phyloP scores from a whole-genome alignment of 2,113 vertebrate genomes.

The Heterotis niloticus region DNA sequence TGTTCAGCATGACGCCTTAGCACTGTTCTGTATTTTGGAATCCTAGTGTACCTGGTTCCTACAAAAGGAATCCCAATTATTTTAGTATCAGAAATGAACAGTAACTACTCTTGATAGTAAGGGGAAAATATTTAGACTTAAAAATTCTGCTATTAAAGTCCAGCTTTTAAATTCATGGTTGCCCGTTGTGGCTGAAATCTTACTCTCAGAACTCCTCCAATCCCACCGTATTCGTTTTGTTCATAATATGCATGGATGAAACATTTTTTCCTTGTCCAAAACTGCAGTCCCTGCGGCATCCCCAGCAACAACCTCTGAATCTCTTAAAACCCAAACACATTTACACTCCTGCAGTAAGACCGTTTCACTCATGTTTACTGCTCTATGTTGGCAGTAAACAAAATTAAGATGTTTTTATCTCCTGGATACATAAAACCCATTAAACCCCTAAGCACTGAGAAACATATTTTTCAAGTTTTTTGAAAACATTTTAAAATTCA shows the following conservation, averaged over 20 bases:
- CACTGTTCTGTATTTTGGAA: no score
- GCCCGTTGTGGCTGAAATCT: slow-evolving; percentile 7
- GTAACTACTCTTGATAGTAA: neutral
- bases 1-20: no score
- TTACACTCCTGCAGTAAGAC: slow-evolving; percentile 35
- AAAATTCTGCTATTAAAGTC: neutral
- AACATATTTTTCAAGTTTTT: slow-evolving; percentile 13
- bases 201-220: slow-evolving; percentile 39
- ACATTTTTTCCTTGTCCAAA: slow-evolving; percentile 40
- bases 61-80: neutral
- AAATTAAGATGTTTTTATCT: neutral
- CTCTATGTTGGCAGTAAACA: neutral
- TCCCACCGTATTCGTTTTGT: slow-evolving; percentile 46
- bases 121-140: neutral
- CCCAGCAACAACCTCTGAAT: slow-evolving; percentile 41
- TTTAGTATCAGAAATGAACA: no score
- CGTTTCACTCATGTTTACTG: slow-evolving; percentile 5
- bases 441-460: neutral
- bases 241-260: slow-evolving; percentile 37
- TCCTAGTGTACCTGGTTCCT: no score
- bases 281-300: slow-evolving; percentile 43
- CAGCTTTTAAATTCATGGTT: neutral
- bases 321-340: slow-evolving; percentile 35
- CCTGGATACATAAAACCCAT: neutral
- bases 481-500: neutral